Base-by-base conservation (phyloP, 2,113 vertebrate genomes). In the Archilochus colubris region DNA sequence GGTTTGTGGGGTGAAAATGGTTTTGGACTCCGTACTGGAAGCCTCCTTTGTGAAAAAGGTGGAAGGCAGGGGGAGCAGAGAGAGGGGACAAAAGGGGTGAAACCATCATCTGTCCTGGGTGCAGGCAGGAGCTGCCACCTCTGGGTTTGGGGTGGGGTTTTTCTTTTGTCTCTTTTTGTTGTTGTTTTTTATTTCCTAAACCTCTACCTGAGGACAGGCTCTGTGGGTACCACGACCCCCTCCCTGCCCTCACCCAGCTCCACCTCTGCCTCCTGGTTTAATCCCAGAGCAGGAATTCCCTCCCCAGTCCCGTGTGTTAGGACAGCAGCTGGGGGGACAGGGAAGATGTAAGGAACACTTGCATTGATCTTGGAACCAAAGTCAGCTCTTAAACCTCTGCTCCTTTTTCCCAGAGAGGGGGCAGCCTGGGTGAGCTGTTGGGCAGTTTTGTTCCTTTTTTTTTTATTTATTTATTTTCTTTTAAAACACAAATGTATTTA, bases 401-500 rank as follows among this genome's bases (percentile, higher is more conserved):
- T 3, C 88, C 79, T 84, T 68, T 59, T 27, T 22, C 11, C 68
- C 92, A 8, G 78, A 40, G 54, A 51, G 40, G 14, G 3, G 62
- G 1, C 24, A 40, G 24, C 25, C 67, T 27, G 17, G 8, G 31
- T 20, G 33, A 80, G 80, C 75, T 59, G 20, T 27, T 55, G 69
- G 61, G 68, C 5, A 33, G 53, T 15, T 12, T 31, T 19, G 20
- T 51, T 57, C 76, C 25, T 46, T 46, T 46, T 46, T 16, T 46
- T 48, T 48, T 48, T 21, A 44, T 46, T 46, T 19, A 18, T 46
- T 91, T 55, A 62, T 43, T 9, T 36, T 54, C 16, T 38, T 12
- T 5, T 0, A 85, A 40, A 40, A 40, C 11, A 58, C 82, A 66
- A 94, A 64, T 96, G 88, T 95, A 28, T 97, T 93, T 88, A 86